phyloP scores from a whole-genome alignment of 2,888 invertebrate species.

The Pseudanteris insignis region DNA sequence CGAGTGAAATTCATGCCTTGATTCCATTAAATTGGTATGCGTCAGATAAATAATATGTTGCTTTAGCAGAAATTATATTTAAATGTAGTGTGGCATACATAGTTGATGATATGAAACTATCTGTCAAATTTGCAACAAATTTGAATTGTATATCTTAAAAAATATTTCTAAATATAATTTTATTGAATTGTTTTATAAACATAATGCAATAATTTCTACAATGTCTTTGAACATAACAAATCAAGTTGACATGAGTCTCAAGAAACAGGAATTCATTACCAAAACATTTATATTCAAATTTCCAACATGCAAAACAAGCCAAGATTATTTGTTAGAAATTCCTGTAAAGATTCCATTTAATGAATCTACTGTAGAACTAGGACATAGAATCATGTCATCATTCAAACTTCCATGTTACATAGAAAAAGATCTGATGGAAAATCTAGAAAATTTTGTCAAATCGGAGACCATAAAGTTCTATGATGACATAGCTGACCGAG shows the following conservation, averaged over 20 bases:
- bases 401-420: conserved; percentile 77
- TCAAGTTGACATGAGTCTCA: neutral
- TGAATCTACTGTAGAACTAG: conserved; percentile 72
- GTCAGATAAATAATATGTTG: no score
- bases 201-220: neutral
- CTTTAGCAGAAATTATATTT: no score
- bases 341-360: conserved; percentile 72
- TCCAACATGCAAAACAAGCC: conserved; percentile 70
- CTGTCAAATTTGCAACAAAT: no score
- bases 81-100: no score
- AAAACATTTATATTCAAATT: conserved; percentile 68
- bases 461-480: conserved; percentile 75
- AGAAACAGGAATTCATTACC: conserved; percentile 48
- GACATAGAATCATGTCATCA: conserved; percentile 73
- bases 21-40: neutral
- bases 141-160: no score
- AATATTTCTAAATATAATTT: neutral
- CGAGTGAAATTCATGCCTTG: conserved; percentile 9
- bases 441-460: conserved; percentile 73
- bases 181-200: no score
- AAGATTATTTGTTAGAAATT: conserved; percentile 71
- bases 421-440: conserved; percentile 72
- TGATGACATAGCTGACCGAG: conserved; percentile 73
- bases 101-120: no score
- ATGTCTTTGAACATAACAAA: neutral